These are phyloP conservation scores for Dipodomys stephensi DNA, from an alignment of 2,113 vertebrate species.

Conservation along the genomic window DNA sequence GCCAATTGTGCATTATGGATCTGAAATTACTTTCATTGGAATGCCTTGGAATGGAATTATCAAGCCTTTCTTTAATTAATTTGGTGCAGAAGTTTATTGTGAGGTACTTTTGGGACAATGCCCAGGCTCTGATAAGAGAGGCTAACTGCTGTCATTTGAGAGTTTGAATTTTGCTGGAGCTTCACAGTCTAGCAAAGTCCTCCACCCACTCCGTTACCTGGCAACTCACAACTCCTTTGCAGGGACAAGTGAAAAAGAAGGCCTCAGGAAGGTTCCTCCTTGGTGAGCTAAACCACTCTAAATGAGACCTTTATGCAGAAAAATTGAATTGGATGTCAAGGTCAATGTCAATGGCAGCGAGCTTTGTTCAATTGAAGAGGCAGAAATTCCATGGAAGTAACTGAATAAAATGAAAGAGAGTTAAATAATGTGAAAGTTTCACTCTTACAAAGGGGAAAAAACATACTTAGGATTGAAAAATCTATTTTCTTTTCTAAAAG, in stretches of 20 bases:
- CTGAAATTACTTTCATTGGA: conserved; percentile 79
- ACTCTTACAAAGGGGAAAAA: neutral
- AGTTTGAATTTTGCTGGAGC: conserved; percentile 65
- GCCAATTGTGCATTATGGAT: conserved; percentile 73
- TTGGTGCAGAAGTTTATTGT: conserved; percentile 57
- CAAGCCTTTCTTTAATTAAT: conserved; percentile 74
- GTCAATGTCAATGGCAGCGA: neutral
- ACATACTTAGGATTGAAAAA: conserved; percentile 16
- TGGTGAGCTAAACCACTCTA: conserved; percentile 51
- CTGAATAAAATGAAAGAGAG: conserved; percentile 62
- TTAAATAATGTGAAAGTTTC: conserved; percentile 40
- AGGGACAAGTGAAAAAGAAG: conserved; percentile 69
- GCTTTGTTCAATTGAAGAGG: conserved; percentile 59
- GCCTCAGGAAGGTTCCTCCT: conserved; percentile 47
- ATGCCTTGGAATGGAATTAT: conserved; percentile 74
- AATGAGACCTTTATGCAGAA: conserved; percentile 70
- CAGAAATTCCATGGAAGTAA: conserved; percentile 60
- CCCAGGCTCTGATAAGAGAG: conserved; percentile 79
- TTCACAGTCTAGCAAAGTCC: conserved; percentile 65
- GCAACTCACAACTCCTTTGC: conserved; percentile 83
- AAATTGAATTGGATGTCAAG: conserved; percentile 60
- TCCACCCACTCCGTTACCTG: conserved; percentile 80
- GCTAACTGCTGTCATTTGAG: conserved; percentile 62
- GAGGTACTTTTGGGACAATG: conserved; percentile 70
- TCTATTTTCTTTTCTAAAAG: conserved; percentile 65